These are phyloP conservation scores for Pararge aegeria DNA, from an alignment of 1,140 invertebrate species.

Conservation along the genomic window DNA sequence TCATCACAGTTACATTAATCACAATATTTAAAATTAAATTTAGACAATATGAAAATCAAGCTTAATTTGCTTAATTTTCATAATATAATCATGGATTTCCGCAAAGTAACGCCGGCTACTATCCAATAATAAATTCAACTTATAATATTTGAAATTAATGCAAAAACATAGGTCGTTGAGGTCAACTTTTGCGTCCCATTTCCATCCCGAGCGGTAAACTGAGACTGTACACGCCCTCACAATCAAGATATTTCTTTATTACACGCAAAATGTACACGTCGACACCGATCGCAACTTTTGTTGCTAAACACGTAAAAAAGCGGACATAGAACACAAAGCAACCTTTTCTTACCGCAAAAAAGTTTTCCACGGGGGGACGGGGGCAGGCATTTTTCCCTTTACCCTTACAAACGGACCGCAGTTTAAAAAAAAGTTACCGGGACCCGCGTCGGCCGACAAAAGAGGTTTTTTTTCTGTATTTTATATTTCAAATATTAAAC, in stretches of 20 bases:
- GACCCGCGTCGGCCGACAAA: conserved; percentile 50
- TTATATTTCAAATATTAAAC: conserved; percentile 69
- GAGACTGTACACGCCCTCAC: background rate
- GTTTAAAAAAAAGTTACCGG: conserved; percentile 58
- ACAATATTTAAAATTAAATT: too few relatives aligned
- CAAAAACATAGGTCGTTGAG: too few relatives aligned
- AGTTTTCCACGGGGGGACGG: conserved; percentile 49
- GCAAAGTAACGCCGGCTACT: too few relatives aligned
- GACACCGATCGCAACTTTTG: conserved; percentile 26
- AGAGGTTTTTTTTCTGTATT: conserved; percentile 63
- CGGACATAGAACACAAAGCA: conserved; percentile 51
- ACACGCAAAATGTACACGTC: conserved; percentile 16
- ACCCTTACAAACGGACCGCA: conserved; percentile 62
- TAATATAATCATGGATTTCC: too few relatives aligned
- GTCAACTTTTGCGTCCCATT: background rate
- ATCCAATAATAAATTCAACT: too few relatives aligned
- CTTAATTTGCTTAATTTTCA: too few relatives aligned
- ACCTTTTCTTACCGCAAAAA: conserved; percentile 75
- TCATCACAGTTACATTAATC: too few relatives aligned
- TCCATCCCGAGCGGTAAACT: background rate
- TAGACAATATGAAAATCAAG: too few relatives aligned
- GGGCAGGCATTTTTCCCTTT: conserved; percentile 57
- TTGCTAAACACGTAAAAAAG: conserved; percentile 38
- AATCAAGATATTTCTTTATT: conserved; percentile 2
- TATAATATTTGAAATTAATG: too few relatives aligned